phyloP scores from a whole-genome alignment of 2,113 vertebrate species.

The Equus quagga region DNA sequence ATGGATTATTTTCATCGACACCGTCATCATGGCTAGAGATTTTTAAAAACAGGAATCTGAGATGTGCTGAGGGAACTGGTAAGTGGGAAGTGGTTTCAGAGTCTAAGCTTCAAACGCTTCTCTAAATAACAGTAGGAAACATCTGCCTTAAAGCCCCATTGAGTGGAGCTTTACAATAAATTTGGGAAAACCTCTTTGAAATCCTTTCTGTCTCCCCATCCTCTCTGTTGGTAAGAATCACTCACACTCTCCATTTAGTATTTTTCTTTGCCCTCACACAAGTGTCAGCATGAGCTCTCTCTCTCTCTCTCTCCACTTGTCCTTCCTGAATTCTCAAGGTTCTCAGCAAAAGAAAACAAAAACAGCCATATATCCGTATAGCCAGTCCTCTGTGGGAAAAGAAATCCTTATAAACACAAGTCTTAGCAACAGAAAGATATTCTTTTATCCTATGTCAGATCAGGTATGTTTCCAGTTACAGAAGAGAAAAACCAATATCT shows the following conservation, averaged over 20 bases:
- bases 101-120: not conserved
- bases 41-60: not conserved
- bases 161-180: not conserved
- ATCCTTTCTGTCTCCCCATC: not conserved
- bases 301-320: not conserved
- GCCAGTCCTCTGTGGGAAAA: not conserved
- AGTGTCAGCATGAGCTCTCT: not conserved
- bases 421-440: not conserved
- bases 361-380: not conserved
- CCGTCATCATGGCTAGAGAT: not conserved
- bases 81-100: not conserved
- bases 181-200: not conserved
- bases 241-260: not conserved
- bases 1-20: no score
- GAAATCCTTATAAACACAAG: not conserved
- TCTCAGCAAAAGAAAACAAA: conserved; percentile 1
- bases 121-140: not conserved
- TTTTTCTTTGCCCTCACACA: not conserved
- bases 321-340: conserved; percentile 20
- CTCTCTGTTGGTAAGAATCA: not conserved
- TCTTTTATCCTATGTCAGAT: not conserved
- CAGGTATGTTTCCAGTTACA: not conserved
- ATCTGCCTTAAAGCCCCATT: not conserved
- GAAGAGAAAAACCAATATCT: not conserved
- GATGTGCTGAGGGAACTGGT: not conserved